Evolutionary conservation across 2,797 vertebrate genomes (phyloP), one percentile per base, ranked within the genome.

Genomic region (Gymnothorax javanicus): DNA sequence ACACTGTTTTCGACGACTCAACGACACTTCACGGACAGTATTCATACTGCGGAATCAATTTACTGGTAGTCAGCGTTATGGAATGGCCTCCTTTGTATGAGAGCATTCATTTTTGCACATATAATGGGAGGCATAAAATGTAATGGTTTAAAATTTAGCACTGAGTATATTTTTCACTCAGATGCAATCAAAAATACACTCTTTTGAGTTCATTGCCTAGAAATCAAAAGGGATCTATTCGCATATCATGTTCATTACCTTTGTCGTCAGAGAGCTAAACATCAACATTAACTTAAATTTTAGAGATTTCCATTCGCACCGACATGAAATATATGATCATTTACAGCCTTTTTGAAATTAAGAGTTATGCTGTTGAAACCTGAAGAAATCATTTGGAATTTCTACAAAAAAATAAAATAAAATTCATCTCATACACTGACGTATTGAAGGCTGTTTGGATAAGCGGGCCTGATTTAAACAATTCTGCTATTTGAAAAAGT

Each of bases 401-500:
- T 67, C 62, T n/a, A 5, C 62, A n/a, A n/a, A 73, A 33, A 73
- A 11, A 43, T 3, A 73, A 33, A 73, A 11, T 2, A 33, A 33
- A 12, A 33, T 33, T 73, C 33, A 33, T 27, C 69, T 33, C 69
- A 0, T 67, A 15, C 69, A 3, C 12, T 33, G 17, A 73, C 11
- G 69, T 11, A 27, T 11, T n/a, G 69, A 27, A 73, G 69, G 69
- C 69, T 27, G 27, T 33, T 73, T 73, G 25, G 1, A 73, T 13
- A 33, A 73, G 25, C 11, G 25, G 20, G 11, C n/a, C 69, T 33
- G 7, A 33, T 73, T 9, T 73, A 73, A 73, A 91, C 92, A 94
- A 94, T 91, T 88, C 89, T 64, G 17, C 59, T 58, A 57, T 52
- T 50, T 56, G 27, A 86, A 88, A 92, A 85, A 92, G 84, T 88